Evolutionary conservation across 2,113 vertebrate species (phyloP).

Genomic region (Diphyllodes magnificus): DNA sequence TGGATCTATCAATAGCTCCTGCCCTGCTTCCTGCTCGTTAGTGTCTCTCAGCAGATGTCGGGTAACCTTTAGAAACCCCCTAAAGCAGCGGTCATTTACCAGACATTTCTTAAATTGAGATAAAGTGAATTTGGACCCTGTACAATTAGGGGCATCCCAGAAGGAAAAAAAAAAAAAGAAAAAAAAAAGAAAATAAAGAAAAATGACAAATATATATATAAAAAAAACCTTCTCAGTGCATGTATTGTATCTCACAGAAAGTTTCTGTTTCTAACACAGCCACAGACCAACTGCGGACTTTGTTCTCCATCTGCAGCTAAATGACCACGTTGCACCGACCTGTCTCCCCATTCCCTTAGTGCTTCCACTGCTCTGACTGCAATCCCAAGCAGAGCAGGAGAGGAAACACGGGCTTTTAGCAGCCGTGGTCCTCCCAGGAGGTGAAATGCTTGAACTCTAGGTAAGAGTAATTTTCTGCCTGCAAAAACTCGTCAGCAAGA

Average conservation of each 20-base stretch:
- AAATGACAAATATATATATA: neutral
- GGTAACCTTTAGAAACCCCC: slow-evolving; percentile 5
- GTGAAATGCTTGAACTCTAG: neutral
- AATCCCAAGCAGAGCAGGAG: neutral
- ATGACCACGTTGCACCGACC: accelerated
- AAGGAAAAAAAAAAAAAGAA: too few relatives aligned
- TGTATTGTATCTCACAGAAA: neutral
- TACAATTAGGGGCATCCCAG: neutral
- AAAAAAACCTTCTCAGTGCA: neutral
- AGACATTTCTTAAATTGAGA: neutral
- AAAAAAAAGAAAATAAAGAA: accelerated
- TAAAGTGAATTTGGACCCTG: neutral
- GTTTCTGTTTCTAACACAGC: neutral
- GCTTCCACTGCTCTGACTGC: neutral
- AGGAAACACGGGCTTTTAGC: neutral
- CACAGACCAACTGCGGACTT: neutral
- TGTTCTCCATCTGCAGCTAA: neutral
- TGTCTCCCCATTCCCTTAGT: neutral
- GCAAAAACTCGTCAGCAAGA: neutral
- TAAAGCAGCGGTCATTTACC: neutral
- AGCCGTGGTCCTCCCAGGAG: neutral
- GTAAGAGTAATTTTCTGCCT: neutral
- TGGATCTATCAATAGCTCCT: slow-evolving; percentile 8
- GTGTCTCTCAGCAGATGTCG: neutral
- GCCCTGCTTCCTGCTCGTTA: neutral